Evolutionary conservation across 2,888 invertebrate species (phyloP), one percentile per base, ranked within the genome.

Genomic region (Nysson spinosus): DNA sequence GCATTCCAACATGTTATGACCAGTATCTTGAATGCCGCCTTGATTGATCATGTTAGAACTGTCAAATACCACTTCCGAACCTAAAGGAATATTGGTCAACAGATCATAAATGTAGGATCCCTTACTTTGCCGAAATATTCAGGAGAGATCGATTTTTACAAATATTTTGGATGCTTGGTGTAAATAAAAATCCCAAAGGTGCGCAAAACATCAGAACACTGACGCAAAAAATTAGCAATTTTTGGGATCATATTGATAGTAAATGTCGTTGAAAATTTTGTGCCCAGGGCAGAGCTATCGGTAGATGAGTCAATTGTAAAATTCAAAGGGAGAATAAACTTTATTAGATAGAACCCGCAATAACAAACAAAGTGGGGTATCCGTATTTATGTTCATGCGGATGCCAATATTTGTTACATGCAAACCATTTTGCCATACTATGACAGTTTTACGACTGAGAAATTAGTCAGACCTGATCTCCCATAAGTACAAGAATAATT

Each of bases 221-320:
- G 26, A 51, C 34, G 16, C 51, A 51, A 46, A 61, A 51, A 46
- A 47, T 56, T 44, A 56, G 51, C 35, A 46, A 57, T 40, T 63
- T 42, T 32, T 47, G 57, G 14, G 47, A 63, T 19, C 55, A 63
- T 12, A 57, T 63, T 22, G 37, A 47, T 4, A 35, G n/a, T 24
- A 57, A 37, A 63, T 63, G 35, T 47, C 9, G 11, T n/a, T 6
- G 52, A 57, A 57, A 37, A 46, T 52, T 52, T 35, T 35, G 35
- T 47, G 26, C 26, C 35, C 34, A 46, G 42, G 19, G 14, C 5
- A 35, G 35, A 61, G 9, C 42, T 66, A 47, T 61, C 54, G 0
- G 47, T 55, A 26, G 57, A 72, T 63, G 75, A 76, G 52, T 72
- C 70, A 2, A 64, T 54, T 4, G 46, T 75, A 5, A 72, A 72